Evolutionary conservation across 1,140 invertebrate species (phyloP), one percentile per base, ranked within the genome.

Genomic region (Neomicropteryx cornuta): DNA sequence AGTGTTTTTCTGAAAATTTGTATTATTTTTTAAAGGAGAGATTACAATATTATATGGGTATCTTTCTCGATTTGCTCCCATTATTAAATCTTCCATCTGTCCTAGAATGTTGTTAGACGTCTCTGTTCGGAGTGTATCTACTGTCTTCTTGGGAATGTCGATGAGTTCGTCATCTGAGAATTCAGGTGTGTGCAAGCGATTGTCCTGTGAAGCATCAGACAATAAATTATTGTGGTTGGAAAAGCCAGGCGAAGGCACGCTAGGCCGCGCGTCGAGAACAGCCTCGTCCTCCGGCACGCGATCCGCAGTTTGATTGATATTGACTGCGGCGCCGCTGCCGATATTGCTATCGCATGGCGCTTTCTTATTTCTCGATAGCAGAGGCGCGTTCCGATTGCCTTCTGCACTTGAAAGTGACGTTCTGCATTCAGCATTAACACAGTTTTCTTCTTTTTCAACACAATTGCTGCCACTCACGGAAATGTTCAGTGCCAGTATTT

Each of bases 11-110:
- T 37, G 55, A 46, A 48, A 63, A 63, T 37, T 49, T 54, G 19
- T 61, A 57, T 4, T 48, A 38, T 36, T 43, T 50, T 33, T 54
- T 55, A 22, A 39, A 18, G 61, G 58, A 28, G 61, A 62, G 18
- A 64, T 24, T 19, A 52, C 42, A 24, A 64, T 58, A 43, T 60
- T 64, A 24, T 62, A 64, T 16, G 60, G 60, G 49, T 61, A 62
- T 3, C 49, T 29, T 38, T 57, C 46, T 32, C 49, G 38, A 39
- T 55, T 60, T 8, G 54, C 43, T 11, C 60, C 58, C 38, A 62
- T 45, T 44, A 62, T 58, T 39, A 64, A 49, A 33, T 62, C 50
- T 47, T 54, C 54, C 17, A 62, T 56, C n/a, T n/a, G n/a, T n/a
- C n/a, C n/a, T n/a, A n/a, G n/a, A n/a, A 33, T 61, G 55, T 20